Conservation (phyloP, 2,113 vertebrate species). For the Chascanopsetta lugubris region DNA sequence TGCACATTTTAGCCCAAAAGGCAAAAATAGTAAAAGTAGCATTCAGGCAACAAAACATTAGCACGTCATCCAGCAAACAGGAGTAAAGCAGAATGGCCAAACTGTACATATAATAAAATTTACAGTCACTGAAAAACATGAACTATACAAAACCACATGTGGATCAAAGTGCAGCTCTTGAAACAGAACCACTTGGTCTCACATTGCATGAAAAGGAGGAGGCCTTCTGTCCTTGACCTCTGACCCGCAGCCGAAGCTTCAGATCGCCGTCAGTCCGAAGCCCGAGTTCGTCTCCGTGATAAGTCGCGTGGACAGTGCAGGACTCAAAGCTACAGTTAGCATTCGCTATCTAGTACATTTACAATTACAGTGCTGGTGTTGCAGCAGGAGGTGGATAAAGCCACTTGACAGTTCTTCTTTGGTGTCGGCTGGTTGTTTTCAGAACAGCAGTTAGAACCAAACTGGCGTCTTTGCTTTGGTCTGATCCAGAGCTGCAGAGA, state of each 20-base stretch:
- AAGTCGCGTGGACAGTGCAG: constrained; percentile 53
- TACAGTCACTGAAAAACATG: constrained; percentile 50
- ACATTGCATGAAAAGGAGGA: constrained; percentile 60
- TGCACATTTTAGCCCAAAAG: constrained; percentile 35
- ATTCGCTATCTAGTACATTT: constrained; percentile 41
- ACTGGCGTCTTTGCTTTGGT: constrained; percentile 90
- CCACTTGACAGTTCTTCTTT: constrained; percentile 47
- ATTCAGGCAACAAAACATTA: constrained; percentile 46
- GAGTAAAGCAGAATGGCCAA: constrained; percentile 34
- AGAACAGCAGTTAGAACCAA: constrained; percentile 87
- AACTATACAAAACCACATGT: constrained; percentile 59
- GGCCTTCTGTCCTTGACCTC: constrained; percentile 19
- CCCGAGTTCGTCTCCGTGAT: constrained; percentile 52
- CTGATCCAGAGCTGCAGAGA: constrained; percentile 87
- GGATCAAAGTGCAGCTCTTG: constrained; percentile 86
- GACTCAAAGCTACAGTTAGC: constrained; percentile 51
- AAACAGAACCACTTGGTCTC: constrained; percentile 89
- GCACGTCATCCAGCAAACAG: constrained; percentile 55
- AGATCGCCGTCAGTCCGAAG: constrained; percentile 44
- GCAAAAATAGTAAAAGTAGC: constrained; percentile 45
- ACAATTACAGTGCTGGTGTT: constrained; percentile 63
- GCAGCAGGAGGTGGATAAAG: constrained; percentile 44
- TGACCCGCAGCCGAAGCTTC: constrained; percentile 39
- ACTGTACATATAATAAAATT: constrained; percentile 44
- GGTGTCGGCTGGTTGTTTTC: constrained; percentile 44